Percentiles rank a stretch among this genome's conserved stretches.
Conservation (phyloP, 2,113 vertebrate genomes). For the Pogona vitticeps region DNA sequence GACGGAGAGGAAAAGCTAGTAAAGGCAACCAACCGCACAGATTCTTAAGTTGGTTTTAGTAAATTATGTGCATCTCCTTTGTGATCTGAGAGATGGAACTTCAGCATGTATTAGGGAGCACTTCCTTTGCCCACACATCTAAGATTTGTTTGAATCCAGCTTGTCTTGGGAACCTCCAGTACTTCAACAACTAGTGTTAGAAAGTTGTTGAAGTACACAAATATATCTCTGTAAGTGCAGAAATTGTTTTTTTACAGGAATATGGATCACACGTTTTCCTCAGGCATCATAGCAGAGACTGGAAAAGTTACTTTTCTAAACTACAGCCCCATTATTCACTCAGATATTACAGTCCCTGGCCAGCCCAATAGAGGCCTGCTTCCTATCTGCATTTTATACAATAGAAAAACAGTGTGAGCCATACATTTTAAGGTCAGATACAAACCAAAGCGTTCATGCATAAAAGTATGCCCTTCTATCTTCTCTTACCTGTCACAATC, state of each 20-base stretch:
- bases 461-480: background rate
- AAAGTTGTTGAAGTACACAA: background rate
- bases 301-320: no score
- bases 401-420: background rate
- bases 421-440: background rate
- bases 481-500: background rate
- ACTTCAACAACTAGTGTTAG: background rate
- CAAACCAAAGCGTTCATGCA: background rate
- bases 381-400: background rate
- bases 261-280: no score
- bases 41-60: background rate
- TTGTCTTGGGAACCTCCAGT: background rate
- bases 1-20: background rate
- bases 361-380: background rate
- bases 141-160: background rate
- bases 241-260: background rate
- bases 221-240: background rate
- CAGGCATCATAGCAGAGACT: no score
- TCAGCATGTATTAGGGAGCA: background rate
- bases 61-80: background rate
- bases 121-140: background rate
- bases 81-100: background rate
- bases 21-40: background rate
- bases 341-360: no score
- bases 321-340: no score